These are phyloP conservation scores for Oxycera nigricornis DNA, from an alignment of 2,888 invertebrate genomes.

Conservation along the genomic window DNA sequence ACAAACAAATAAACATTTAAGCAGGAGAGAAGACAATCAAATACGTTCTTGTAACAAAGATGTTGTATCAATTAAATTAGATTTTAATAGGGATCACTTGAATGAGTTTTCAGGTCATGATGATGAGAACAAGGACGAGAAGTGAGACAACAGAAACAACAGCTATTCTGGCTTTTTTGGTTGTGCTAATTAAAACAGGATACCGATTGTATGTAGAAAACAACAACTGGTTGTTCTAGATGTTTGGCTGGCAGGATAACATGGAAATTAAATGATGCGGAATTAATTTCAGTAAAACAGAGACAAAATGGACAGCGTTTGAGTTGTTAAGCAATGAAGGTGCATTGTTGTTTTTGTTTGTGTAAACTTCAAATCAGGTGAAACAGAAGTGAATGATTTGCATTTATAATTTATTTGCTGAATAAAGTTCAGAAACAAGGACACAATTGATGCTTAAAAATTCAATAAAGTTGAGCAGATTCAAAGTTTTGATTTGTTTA, in stretches of 20 bases:
- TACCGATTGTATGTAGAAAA: constrained; percentile 2
- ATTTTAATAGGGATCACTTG: constrained; percentile 14
- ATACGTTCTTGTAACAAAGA: neutral
- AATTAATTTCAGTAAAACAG: constrained; percentile 1
- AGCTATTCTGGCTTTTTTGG: constrained; percentile 9
- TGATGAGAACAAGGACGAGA: neutral
- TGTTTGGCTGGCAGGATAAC: neutral
- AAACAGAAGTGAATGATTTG: too few species aligned
- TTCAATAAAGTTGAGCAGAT: too few species aligned
- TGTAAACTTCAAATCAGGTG: too few species aligned
- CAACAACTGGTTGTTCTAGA: neutral
- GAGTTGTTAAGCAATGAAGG: too few species aligned
- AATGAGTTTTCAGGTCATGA: constrained; percentile 14
- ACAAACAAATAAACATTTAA: constrained; percentile 13
- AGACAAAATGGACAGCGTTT: too few species aligned
- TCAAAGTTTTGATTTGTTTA: too few species aligned
- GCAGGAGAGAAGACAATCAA: constrained; percentile 17
- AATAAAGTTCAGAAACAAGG: too few species aligned
- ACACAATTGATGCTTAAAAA: too few species aligned
- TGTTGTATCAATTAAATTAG: constrained; percentile 21
- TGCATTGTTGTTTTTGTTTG: too few species aligned
- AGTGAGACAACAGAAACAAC: neutral
- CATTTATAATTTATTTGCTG: too few species aligned
- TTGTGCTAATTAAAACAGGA: constrained; percentile 5
- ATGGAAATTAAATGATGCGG: constrained; percentile 7